Conservation (phyloP, 2,888 invertebrate species). For the Watsonalla cultraria region DNA sequence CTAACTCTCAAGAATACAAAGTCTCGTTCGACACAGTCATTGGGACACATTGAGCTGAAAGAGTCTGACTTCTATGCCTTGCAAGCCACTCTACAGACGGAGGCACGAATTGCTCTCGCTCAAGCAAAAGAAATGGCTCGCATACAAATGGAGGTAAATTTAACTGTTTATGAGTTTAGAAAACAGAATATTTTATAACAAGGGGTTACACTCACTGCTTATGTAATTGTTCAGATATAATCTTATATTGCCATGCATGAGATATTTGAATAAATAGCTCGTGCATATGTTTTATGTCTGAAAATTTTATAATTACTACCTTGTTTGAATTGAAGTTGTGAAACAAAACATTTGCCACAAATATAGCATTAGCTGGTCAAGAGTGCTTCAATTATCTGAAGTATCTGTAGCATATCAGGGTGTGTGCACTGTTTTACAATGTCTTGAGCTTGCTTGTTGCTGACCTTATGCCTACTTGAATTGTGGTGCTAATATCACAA, state of each 20-base stretch:
- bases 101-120: constrained; percentile 91
- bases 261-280: background rate
- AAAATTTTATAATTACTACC: too few relatives aligned
- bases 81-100: constrained; percentile 90
- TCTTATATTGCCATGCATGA: background rate
- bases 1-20: constrained; percentile 63
- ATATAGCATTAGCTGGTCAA: too few relatives aligned
- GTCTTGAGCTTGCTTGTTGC: too few relatives aligned
- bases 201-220: background rate
- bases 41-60: constrained; percentile 62
- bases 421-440: too few relatives aligned
- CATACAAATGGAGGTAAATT: constrained; percentile 90
- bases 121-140: constrained; percentile 95
- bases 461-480: too few relatives aligned
- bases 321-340: too few relatives aligned
- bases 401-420: too few relatives aligned
- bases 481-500: too few relatives aligned
- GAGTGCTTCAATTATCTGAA: too few relatives aligned
- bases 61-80: constrained; percentile 90
- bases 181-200: background rate
- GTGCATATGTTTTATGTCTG: too few relatives aligned
- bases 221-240: background rate
- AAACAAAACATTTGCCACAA: too few relatives aligned
- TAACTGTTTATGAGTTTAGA: background rate
- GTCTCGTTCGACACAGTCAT: constrained; percentile 70